Percentiles rank a stretch among this genome's conserved stretches.
phyloP scores from a whole-genome alignment of 1,140 invertebrate species.

The Rhizoglyphus robini region DNA sequence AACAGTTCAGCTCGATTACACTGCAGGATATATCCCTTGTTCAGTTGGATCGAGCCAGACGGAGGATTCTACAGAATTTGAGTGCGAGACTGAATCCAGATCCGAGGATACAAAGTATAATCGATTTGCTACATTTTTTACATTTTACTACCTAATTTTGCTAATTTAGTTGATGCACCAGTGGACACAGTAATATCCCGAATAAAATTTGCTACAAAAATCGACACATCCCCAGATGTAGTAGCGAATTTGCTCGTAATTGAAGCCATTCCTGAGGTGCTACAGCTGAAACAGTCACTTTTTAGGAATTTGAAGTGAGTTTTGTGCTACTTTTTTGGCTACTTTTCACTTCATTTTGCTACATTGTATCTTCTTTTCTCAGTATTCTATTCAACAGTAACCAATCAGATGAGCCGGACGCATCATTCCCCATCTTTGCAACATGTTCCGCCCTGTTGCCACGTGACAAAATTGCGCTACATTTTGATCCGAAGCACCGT shows the following conservation, averaged over 20 bases:
- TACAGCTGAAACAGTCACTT: constrained; percentile 60
- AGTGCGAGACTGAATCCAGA: too few relatives aligned
- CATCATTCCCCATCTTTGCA: constrained; percentile 59
- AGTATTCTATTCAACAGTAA: constrained; percentile 32
- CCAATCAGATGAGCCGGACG: constrained; percentile 49
- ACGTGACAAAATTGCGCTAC: constrained; percentile 57
- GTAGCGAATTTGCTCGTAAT: constrained; percentile 62
- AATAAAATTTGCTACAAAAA: too few relatives aligned
- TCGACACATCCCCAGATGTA: constrained; percentile 32
- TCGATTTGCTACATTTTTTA: too few relatives aligned
- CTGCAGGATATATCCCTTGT: constrained; percentile 53
- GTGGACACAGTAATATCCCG: too few relatives aligned
- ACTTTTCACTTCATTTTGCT: too few relatives aligned
- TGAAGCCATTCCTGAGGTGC: constrained; percentile 74
- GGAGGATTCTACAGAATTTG: constrained; percentile 52
- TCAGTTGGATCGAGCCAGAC: constrained; percentile 51
- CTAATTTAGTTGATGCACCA: too few relatives aligned
- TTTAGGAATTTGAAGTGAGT: constrained; percentile 44
- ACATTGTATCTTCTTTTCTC: constrained; percentile 21
- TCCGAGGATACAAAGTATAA: too few relatives aligned
- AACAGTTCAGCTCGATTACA: constrained; percentile 20
- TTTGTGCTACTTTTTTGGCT: too few relatives aligned
- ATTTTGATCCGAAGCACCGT: constrained; percentile 1
- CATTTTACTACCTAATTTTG: too few relatives aligned
- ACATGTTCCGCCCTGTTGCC: constrained; percentile 78